Percentiles rank a stretch among this genome's conserved stretches.
These are phyloP conservation scores for Dipodomys merriami DNA, from an alignment of 2,113 vertebrate genomes.

Conservation along the genomic window DNA sequence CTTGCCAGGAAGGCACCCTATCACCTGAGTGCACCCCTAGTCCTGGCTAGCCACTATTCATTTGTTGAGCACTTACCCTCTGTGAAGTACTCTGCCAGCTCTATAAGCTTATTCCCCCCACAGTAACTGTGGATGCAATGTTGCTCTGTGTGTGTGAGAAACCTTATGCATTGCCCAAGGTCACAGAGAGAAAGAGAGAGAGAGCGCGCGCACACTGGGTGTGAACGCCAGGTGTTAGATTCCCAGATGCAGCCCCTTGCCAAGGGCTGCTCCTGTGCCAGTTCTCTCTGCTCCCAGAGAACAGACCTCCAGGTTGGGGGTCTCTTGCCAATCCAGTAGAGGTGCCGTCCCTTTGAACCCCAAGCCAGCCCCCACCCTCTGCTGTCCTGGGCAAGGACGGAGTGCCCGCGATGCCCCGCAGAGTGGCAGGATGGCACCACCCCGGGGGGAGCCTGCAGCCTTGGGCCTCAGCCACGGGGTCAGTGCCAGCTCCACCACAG, in stretches of 20 bases:
- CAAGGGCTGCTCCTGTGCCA: neutral
- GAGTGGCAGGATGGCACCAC: slow-evolving; percentile 43
- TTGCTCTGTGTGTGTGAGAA: neutral
- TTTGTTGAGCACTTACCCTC: rapidly evolving
- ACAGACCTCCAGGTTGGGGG: rapidly evolving
- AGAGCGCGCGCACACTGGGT: neutral
- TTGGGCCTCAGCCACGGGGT: slow-evolving; percentile 56
- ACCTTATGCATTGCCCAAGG: neutral
- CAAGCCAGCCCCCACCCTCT: neutral
- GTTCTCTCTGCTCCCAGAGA: neutral
- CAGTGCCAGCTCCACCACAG: neutral
- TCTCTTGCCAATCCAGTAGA: neutral
- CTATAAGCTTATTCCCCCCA: rapidly evolving
- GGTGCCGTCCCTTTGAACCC: neutral
- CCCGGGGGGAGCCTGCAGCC: slow-evolving; percentile 16
- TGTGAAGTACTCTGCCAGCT: rapidly evolving
- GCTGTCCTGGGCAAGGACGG: neutral
- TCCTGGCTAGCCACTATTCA: rapidly evolving
- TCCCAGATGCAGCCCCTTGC: neutral
- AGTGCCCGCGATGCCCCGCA: neutral
- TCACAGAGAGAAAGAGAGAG: neutral
- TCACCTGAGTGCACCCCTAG: no score
- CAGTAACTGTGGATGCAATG: rapidly evolving
- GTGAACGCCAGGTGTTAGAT: neutral
- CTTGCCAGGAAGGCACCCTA: no score